Evolutionary conservation across 2,888 invertebrate species (phyloP), one percentile per base, ranked within the genome.

Genomic region (Polymixis lichenea): DNA sequence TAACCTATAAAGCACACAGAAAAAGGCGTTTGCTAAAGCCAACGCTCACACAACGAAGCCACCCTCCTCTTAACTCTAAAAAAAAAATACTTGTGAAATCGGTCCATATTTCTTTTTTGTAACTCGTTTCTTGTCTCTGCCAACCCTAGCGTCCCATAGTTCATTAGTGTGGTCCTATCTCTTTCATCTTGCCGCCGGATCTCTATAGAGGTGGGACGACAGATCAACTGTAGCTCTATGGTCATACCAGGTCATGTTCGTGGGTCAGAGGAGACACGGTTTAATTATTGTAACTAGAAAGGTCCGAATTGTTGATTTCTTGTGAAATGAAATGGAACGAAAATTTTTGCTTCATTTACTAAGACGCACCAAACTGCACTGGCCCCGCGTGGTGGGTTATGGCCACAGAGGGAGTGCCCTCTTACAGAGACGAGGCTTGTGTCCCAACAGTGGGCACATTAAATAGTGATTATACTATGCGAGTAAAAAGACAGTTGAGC

Each of bases 101-200:
- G 9, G 17, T 73, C 0, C 7, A 25, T 28, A 46, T 53, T 60
- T 13, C 46, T 32, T 70, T 55, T 53, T 32, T 53, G 1, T 28
- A 25, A 17, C 49, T 67, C 1, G 17, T 13, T 22, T 22, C 3
- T 7, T n/a, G 0, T 28, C 0, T 32, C 5, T 28, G 66, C 2
- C 77, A 85, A 55, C 82, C 82, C 83, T 82, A 28, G 1, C 17
- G 0, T 7, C 13, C 8, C 22, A 49, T 25, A 81, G 56, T 83
- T 83, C 82, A 83, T 83, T 83, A 83, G 83, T 77, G 70, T 46
- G 28, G 38, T 49, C 11, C 19, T 46, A 43, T 58, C 51, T 61
- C 77, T 85, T 70, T 82, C 38, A 82, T 82, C 86, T 73, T 2
- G 13, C 82, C 82, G 82, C 72, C 28, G 6, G 72, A 83, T 83